phyloP scores from a whole-genome alignment of 1,140 invertebrate genomes.

The Rhyacophila brunnea region DNA sequence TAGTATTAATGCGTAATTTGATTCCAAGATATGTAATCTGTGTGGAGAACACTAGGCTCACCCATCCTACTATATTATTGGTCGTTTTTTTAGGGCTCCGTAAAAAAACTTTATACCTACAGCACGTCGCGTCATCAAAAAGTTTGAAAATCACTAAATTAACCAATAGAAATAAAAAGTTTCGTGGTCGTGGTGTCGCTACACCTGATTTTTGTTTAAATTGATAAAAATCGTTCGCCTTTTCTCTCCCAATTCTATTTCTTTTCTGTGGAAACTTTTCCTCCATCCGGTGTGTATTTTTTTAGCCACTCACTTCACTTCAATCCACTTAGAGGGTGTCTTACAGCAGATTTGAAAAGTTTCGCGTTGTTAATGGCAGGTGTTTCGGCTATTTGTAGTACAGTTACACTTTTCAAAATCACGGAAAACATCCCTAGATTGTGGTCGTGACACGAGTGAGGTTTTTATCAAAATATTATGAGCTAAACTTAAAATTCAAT shows the following conservation, averaged over 20 bases:
- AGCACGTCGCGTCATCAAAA: slow-evolving; percentile 12
- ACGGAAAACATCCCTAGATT: too few relatives aligned
- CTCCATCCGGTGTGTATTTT: neutral
- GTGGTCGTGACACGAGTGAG: too few relatives aligned
- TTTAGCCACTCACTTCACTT: neutral
- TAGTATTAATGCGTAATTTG: too few relatives aligned
- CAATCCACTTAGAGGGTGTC: neutral
- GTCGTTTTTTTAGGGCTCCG: too few relatives aligned
- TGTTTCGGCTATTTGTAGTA: too few relatives aligned
- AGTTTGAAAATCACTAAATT: neutral
- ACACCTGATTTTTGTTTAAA: slow-evolving; percentile 28
- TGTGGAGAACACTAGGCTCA: too few relatives aligned
- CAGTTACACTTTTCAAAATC: too few relatives aligned
- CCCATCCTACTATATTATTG: too few relatives aligned
- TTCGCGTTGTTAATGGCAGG: neutral
- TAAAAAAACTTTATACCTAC: too few relatives aligned
- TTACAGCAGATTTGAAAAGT: neutral
- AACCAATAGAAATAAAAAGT: slow-evolving; percentile 16
- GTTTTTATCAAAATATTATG: too few relatives aligned
- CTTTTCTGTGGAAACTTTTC: neutral
- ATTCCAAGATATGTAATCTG: too few relatives aligned
- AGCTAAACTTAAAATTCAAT: too few relatives aligned
- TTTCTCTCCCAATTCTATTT: neutral
- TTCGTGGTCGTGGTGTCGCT: neutral
- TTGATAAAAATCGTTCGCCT: neutral